Evolutionary conservation across 2,888 invertebrate genomes (phyloP), one percentile per base, ranked within the genome.

Genomic region (Crepidodera aurea): DNA sequence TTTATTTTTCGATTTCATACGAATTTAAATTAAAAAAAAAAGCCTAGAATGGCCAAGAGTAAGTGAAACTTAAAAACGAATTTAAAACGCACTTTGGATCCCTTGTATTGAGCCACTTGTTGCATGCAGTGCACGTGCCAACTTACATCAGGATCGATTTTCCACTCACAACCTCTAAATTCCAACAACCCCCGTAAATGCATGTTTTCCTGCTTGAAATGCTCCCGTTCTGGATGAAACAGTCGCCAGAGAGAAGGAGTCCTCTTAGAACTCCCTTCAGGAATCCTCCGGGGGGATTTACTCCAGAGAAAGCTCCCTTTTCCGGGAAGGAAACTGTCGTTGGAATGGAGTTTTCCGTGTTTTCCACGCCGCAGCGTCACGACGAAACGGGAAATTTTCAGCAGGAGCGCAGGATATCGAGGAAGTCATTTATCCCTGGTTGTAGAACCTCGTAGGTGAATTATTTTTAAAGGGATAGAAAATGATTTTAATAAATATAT

Each of bases 151-250:
- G 10, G 2, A 29, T 29, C 34, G 34, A 13, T 34, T 34, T 13
- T 13, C 34, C 34, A 8, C 10, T 5, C 29, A 8, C 29, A 2
- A 10, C 25, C 25, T 4, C 10, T 29, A 29, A 29, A 29, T 8
- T 29, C 2, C 10, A 29, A 6, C 10, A 4, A 29, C 29, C 29
- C 10, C 29, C 3, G 6, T 10, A 10, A 1, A 1, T n/a, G 4
- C 10, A 15, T 40, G 40, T 18, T 5, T 10, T 40, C 40, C 40
- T 40, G 40, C 12, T 40, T 7, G 16, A 40, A 40, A 40, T 1
- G 1, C 40, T 40, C 18, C 40, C 40, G 16, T 40, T 40, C 40
- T 40, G 40, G 40, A 40, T 40, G 18, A 40, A 40, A 40, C 40
- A 8, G 16, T 40, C 15, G 40, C 40, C 8, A 40, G 40, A 18